Base-by-base conservation (phyloP, 2,797 vertebrate species). In the Sebastes itinus region DNA sequence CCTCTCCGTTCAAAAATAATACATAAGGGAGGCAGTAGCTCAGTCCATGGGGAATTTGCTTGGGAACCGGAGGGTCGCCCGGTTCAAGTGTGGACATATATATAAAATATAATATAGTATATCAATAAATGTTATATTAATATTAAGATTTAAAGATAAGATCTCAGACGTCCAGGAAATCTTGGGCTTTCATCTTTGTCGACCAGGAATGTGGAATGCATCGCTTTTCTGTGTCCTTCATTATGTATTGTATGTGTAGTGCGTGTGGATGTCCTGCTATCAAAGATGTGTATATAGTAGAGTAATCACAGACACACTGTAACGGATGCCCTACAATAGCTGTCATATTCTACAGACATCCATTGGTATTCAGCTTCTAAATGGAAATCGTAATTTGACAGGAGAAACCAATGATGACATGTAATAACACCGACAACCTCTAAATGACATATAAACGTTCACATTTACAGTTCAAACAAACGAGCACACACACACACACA, bases 381-480 rank as follows among this genome's bases (percentile, higher is more conserved):
- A 35, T 71, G 27, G 58, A 86, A 74, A 85, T 32, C 27, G 12
- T 25, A 64, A 59, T 76, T n/a, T 60, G 54, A 83, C 35, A 58
- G n/a, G 23, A 71, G 42, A 77, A 65, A 76, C 28, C 54, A 46
- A 38, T 54, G 42, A 69, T 58, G 71, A 73, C 64, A 62, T 64
- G 42, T 56, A 56, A 61, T 35, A 65, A 67, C 68, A 49, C 18
- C 66, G 79, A 80, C 65, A 64, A 55, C 35, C 38, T 81, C 65
- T 72, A 59, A 88, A 87, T 84, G 78, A 84, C 61, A 68, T 74
- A 33, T 74, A 75, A 78, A 82, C 78, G 32, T 72, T 84, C 68
- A 32, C 49, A 76, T 85, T 88, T 70, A 85, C n/a, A 70, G 78
- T 78, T 79, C 71, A 81, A 75, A 82, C 38, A 76, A 35, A 75